These are phyloP conservation scores for Onychorhynchus coronatus DNA, from an alignment of 2,113 vertebrate genomes.

Conservation along the genomic window DNA sequence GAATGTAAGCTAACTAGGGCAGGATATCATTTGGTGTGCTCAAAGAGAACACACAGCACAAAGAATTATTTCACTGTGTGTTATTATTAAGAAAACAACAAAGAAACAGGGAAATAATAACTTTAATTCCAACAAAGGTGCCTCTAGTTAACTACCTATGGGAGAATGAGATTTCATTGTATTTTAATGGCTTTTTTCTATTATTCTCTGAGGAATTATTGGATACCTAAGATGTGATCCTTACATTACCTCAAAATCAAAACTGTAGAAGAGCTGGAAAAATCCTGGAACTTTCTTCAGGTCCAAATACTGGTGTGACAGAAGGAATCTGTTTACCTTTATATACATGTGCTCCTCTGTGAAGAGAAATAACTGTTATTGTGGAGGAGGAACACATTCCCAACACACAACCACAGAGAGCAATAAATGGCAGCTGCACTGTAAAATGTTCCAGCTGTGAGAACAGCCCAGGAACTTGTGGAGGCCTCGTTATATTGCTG, in stretches of 20 bases:
- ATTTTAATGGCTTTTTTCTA: background rate
- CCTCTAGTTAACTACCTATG: background rate
- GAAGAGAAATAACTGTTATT: background rate
- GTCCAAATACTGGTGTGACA: constrained; percentile 87
- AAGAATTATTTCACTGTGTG: background rate
- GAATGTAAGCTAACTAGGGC: background rate
- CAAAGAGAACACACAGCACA: background rate
- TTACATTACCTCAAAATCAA: constrained; percentile 83
- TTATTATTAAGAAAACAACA: background rate
- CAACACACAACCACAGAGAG: background rate
- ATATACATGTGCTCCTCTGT: constrained; percentile 95
- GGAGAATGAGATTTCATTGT: background rate
- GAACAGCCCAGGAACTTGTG: background rate
- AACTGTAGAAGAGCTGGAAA: constrained; percentile 93
- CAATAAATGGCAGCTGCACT: background rate
- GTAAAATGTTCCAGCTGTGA: background rate
- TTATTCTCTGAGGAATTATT: background rate
- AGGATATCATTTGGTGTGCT: background rate
- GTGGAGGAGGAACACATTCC: background rate
- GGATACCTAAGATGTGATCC: background rate
- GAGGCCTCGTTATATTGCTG: background rate
- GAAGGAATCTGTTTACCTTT: constrained; percentile 86
- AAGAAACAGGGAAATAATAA: background rate
- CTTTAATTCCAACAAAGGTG: background rate
- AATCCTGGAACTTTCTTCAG: constrained; percentile 89